phyloP scores from a whole-genome alignment of 2,113 vertebrate species.

The Chlamydotis undulata region DNA sequence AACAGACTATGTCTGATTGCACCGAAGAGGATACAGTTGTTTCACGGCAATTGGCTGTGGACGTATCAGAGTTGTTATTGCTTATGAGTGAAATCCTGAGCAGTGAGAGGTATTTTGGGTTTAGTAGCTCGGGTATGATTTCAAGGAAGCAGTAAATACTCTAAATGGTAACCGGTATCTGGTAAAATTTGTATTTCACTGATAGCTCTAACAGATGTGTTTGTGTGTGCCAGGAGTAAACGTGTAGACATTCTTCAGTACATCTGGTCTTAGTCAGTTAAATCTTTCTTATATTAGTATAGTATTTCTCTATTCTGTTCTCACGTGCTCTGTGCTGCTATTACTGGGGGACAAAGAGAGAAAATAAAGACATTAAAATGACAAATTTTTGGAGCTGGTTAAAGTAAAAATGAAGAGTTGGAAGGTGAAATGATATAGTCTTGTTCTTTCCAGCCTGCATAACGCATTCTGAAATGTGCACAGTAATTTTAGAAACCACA shows the following conservation, averaged over 20 bases:
- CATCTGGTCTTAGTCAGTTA: constrained; percentile 17
- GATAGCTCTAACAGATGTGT: background rate
- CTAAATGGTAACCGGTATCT: background rate
- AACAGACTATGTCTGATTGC: background rate
- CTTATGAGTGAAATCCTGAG: background rate
- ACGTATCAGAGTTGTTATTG: background rate
- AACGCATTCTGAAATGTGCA: background rate
- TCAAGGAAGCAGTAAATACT: background rate
- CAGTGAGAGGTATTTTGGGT: background rate
- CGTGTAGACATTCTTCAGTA: background rate
- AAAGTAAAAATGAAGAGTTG: background rate
- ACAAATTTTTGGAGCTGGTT: background rate
- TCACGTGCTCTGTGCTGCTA: background rate
- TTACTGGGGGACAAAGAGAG: background rate
- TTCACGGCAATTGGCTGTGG: background rate
- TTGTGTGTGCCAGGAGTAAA: background rate
- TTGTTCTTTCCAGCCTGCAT: background rate
- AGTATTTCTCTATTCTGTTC: background rate
- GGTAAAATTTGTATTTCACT: background rate
- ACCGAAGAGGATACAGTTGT: background rate
- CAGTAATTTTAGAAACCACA: background rate
- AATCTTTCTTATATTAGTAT: background rate
- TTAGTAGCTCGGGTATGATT: background rate
- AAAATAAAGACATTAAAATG: background rate
- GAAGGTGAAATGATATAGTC: background rate